Percentiles rank a stretch among this genome's conserved stretches.
Evolutionary conservation across 2,797 vertebrate genomes (phyloP).

Genomic region (Potorous gilbertii): DNA sequence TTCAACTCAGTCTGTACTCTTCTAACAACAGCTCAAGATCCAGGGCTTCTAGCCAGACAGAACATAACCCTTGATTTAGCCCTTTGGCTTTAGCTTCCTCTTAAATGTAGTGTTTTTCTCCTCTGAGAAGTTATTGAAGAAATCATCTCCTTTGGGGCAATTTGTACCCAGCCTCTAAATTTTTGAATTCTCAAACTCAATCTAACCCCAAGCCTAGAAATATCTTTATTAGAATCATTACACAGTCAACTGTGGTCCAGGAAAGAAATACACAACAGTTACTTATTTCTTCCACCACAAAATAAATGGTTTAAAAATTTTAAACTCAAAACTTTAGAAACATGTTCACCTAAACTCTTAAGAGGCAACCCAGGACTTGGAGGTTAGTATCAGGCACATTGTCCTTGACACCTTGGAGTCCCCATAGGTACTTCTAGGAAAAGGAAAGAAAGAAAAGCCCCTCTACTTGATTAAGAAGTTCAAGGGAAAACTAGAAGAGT

Average conservation of each 20-base stretch:
- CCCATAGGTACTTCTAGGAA: neutral
- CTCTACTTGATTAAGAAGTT: too few relatives aligned
- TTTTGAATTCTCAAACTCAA: neutral
- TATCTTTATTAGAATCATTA: neutral
- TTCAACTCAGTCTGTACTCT: neutral
- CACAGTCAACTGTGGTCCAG: neutral
- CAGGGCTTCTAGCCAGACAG: neutral
- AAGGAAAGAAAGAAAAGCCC: neutral
- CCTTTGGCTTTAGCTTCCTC: neutral
- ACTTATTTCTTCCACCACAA: neutral
- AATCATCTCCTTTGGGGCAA: neutral
- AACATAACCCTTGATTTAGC: neutral
- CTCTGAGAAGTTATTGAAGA: neutral
- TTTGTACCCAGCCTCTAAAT: neutral
- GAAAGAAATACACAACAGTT: neutral
- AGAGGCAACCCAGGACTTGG: neutral
- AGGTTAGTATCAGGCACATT: neutral
- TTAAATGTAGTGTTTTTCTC: neutral
- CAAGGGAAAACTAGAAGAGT: too few relatives aligned
- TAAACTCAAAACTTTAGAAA: neutral
- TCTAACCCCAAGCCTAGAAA: neutral
- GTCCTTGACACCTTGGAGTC: neutral
- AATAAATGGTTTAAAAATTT: neutral
- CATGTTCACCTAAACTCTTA: neutral
- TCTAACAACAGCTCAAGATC: neutral